Evolutionary conservation across 2,797 vertebrate genomes (phyloP).

Genomic region (Myotis pilosus): DNA sequence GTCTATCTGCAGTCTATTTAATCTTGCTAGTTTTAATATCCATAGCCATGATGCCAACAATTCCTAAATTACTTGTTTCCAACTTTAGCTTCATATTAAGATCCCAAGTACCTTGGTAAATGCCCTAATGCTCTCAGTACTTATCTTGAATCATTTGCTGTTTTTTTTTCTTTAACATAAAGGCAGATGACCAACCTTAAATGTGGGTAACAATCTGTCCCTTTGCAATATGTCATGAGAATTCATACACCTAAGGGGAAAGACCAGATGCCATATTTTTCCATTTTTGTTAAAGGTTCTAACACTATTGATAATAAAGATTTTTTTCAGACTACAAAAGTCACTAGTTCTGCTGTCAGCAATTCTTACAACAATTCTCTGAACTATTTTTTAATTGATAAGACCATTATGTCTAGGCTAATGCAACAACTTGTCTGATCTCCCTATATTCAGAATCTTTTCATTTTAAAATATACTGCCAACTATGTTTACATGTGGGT

Average conservation of each 20-base stretch:
- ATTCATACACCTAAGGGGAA: neutral
- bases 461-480: neutral
- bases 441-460: neutral
- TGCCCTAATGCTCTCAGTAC: neutral
- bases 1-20: neutral
- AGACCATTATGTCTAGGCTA: neutral
- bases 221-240: neutral
- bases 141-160: neutral
- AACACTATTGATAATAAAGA: neutral
- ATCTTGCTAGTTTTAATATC: neutral
- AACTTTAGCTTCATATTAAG: neutral
- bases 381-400: neutral
- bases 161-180: neutral
- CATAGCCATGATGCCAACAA: neutral
- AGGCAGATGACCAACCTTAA: neutral
- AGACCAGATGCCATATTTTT: neutral
- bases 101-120: neutral
- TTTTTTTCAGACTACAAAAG: neutral
- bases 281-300: conserved; percentile 17
- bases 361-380: neutral
- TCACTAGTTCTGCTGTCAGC: neutral
- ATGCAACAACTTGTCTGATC: neutral
- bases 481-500: neutral
- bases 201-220: neutral
- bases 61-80: neutral